Evolutionary conservation across 1,140 invertebrate species (phyloP), one percentile per base, ranked within the genome.

Genomic region (Saccostrea cuccullata): DNA sequence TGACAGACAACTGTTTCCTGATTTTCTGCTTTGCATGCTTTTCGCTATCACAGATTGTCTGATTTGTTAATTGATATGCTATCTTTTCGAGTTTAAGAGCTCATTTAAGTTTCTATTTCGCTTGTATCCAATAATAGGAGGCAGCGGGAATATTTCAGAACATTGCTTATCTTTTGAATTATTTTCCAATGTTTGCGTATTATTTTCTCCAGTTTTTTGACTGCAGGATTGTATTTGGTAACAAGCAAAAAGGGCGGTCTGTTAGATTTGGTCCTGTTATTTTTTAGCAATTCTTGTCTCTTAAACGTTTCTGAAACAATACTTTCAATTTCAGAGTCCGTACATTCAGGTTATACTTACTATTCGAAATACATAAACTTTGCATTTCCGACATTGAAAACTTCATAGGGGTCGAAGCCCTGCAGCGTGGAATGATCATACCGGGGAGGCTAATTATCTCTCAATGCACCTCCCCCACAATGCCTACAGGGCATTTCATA

Each of bases 111-210:
- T 67, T 67, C 60, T 67, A 23, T 67, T 13, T 67, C 20, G 60
- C 60, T 67, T 67, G 23, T 67, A 67, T 67, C 60, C 13, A 67
- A 67, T 67, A 20, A 67, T 67, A 67, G 60, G n/a, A 20, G 60
- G 60, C 20, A 17, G n/a, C 60, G 60, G 60, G 60, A 67, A 67
- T 67, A 67, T 67, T n/a, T 9, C 20, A 23, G 20, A 67, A 23
- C 60, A 67, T 9, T 67, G 17, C 1, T 17, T 67, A 67, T 67
- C 60, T 67, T 67, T 67, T 67, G 20, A 3, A 67, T 67, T 20
- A 67, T 23, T n/a, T 67, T 6, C 60, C 60, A 67, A 17, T 67
- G 60, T 67, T 67, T 67, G 60, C 60, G 20, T 23, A 67, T 9
- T 47, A 67, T 67, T 67, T 23, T 67, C 17, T 20, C 17, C 6